These are phyloP conservation scores for Mnemiopsis leidyi DNA, from an alignment of 37 sponge, comb jelly and placozoan genomes.

Conservation along the genomic window DNA sequence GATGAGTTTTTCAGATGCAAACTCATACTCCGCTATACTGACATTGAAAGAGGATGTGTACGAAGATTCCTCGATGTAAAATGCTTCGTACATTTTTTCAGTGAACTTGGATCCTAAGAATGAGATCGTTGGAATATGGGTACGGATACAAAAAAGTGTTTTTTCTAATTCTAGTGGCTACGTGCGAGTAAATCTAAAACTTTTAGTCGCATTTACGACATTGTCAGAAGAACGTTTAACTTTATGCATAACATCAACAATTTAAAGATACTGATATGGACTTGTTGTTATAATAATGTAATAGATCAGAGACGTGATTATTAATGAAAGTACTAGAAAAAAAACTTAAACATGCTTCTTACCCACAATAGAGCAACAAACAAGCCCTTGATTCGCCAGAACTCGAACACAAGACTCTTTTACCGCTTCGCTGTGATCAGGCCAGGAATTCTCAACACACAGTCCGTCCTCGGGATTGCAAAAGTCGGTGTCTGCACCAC, in stretches of 20 bases:
- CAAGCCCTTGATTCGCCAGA: not conserved
- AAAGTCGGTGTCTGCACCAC: not conserved
- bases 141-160: too few relatives aligned
- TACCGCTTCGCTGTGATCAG: not conserved
- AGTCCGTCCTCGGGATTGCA: not conserved
- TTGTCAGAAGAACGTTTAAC: too few relatives aligned
- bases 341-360: too few relatives aligned
- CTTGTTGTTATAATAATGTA: too few relatives aligned
- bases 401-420: not conserved
- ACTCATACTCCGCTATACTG: not conserved
- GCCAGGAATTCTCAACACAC: not conserved
- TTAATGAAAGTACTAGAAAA: too few relatives aligned
- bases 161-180: too few relatives aligned
- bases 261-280: too few relatives aligned
- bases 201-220: too few relatives aligned
- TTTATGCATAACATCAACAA: too few relatives aligned
- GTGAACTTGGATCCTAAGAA: conserved; percentile 16
- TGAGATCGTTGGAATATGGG: too few relatives aligned
- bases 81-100: not conserved
- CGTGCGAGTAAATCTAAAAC: too few relatives aligned
- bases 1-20: not conserved
- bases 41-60: not conserved
- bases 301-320: too few relatives aligned
- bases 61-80: not conserved
- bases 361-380: conserved; percentile 2